phyloP scores from a whole-genome alignment of 1,140 invertebrate genomes.

The Drosophila elegans region DNA sequence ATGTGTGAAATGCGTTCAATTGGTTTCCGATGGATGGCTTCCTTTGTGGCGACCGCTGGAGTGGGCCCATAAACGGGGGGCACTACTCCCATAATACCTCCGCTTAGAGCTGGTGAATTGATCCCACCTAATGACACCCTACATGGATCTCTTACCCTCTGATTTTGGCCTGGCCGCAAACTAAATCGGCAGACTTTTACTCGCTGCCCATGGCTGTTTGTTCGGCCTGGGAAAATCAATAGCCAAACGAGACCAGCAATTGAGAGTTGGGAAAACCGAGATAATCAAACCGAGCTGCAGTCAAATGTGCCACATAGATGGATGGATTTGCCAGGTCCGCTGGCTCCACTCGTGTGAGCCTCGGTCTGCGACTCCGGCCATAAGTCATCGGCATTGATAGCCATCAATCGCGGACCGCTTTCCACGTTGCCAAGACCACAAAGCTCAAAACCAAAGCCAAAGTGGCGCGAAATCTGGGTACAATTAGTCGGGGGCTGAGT shows the following conservation, averaged over 20 bases:
- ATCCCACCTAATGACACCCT: constrained; percentile 42
- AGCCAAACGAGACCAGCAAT: constrained; percentile 46
- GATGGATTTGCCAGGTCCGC: constrained; percentile 56
- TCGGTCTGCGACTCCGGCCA: constrained; percentile 42
- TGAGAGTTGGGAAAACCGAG: constrained; percentile 22
- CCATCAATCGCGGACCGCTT: constrained; percentile 76
- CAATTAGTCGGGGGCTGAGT: constrained; percentile 74
- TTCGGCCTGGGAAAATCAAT: constrained; percentile 72
- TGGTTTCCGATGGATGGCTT: constrained; percentile 39
- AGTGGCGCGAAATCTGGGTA: constrained; percentile 74
- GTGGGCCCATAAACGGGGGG: constrained; percentile 4
- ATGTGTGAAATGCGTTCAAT: constrained; percentile 84
- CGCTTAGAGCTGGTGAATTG: constrained; percentile 20
- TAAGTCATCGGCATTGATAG: constrained; percentile 83
- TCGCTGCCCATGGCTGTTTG: constrained; percentile 63
- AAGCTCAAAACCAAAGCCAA: constrained; percentile 34
- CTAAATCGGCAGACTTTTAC: constrained; percentile 22
- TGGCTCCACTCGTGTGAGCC: constrained; percentile 13
- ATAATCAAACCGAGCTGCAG: constrained; percentile 50
- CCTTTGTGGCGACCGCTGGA: constrained; percentile 6
- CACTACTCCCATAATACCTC: constrained; percentile 13
- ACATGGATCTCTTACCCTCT: constrained; percentile 32
- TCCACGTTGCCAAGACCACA: constrained; percentile 56
- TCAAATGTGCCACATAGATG: constrained; percentile 73
- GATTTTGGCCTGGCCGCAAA: constrained; percentile 32